Conservation (phyloP, 2,113 vertebrate species). For the Caranx melampygus region DNA sequence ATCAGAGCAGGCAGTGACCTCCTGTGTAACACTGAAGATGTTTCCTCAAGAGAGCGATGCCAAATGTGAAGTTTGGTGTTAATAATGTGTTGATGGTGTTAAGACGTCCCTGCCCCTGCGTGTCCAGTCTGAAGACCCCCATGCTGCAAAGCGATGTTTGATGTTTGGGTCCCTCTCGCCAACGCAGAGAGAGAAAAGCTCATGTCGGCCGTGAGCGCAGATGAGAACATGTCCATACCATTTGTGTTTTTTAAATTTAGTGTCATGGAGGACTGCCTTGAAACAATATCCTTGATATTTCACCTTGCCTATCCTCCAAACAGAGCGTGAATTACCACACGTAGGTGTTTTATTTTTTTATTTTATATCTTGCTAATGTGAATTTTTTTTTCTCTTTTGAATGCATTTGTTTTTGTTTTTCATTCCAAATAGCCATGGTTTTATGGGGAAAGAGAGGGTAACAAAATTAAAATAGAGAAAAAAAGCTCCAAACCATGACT, state of each 20-base stretch:
- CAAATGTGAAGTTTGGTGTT: constrained; percentile 56
- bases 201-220: constrained; percentile 6
- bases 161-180: constrained; percentile 38
- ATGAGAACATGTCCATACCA: constrained; percentile 77
- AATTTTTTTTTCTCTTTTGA: constrained; percentile 66
- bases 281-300: constrained; percentile 67
- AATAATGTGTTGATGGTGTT: constrained; percentile 28
- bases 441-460: constrained; percentile 64
- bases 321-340: constrained; percentile 63
- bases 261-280: constrained; percentile 75
- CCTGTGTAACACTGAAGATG: constrained; percentile 44
- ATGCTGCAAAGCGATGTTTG: constrained; percentile 54
- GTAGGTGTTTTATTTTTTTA: constrained; percentile 62
- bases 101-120: constrained; percentile 3
- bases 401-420: constrained; percentile 60
- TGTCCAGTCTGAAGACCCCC: constrained; percentile 33
- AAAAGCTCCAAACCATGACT: constrained; percentile 78
- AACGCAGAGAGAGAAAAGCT: neutral
- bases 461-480: constrained; percentile 32
- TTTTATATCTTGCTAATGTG: constrained; percentile 81
- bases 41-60: constrained; percentile 49
- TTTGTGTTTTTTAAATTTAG: constrained; percentile 64
- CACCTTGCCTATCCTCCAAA: constrained; percentile 69
- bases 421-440: constrained; percentile 83
- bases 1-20: constrained; percentile 43